These are phyloP conservation scores for Heterochromis multidens DNA, from an alignment of 2,113 vertebrate species.

Conservation along the genomic window DNA sequence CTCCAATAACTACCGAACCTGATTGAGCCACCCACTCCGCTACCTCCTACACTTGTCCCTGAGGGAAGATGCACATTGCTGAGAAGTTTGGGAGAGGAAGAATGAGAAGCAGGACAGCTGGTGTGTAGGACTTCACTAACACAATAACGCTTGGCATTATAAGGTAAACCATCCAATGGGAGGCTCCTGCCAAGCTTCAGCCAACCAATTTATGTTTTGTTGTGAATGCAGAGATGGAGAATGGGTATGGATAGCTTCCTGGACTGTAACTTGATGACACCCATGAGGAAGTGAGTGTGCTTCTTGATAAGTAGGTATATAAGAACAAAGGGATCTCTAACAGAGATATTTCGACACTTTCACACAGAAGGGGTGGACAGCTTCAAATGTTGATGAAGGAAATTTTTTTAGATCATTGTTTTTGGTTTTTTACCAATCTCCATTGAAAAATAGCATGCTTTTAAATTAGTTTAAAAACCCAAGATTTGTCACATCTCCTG, in stretches of 20 bases:
- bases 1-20: conserved; percentile 47
- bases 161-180: conserved; percentile 38
- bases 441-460: background rate
- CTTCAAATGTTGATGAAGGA: background rate
- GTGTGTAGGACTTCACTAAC: conserved; percentile 72
- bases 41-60: conserved; percentile 55
- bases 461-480: background rate
- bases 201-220: conserved; percentile 34
- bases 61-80: conserved; percentile 48
- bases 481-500: background rate
- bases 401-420: background rate
- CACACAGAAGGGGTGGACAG: background rate
- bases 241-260: conserved; percentile 26
- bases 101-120: conserved; percentile 70
- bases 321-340: background rate
- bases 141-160: conserved; percentile 65
- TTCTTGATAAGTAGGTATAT: background rate
- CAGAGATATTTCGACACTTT: background rate
- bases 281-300: background rate
- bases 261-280: conserved; percentile 12
- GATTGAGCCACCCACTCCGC: conserved; percentile 61
- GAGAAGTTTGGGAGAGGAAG: conserved; percentile 57
- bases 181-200: conserved; percentile 35
- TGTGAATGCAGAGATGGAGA: conserved; percentile 16
- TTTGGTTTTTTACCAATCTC: background rate